Base-by-base conservation (phyloP, 2,888 invertebrate species). In the Drosophila hamatofila region DNA sequence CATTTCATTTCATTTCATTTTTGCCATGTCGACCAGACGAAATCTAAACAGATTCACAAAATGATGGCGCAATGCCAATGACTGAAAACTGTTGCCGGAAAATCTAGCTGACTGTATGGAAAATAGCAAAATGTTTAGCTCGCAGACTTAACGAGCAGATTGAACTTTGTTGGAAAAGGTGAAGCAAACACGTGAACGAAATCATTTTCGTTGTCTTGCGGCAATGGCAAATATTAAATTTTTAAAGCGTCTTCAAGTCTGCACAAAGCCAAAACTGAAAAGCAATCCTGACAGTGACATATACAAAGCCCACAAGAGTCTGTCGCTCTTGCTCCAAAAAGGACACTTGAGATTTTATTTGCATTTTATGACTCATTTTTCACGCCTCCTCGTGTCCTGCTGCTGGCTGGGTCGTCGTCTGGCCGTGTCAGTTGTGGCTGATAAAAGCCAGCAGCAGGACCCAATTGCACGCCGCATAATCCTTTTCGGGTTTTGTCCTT, bases 321-420 rank as follows among this genome's bases (percentile, higher is more conserved):
- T 44, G 64, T 37, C 23, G 37, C 54, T 51, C 21, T 56, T 21
- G 58, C 35, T 27, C 16, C 62, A 5, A 58, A 58, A 72, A 83
- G 88, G 83, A 87, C 81, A 80, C 90, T 86, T 75, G 74, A 86
- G 72, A 79, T 88, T 83, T 86, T 86, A 86, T 86, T 86, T 86
- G 90, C 90, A 90, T 86, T 86, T 86, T 86, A 86, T 86, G 87
- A 86, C 84, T 86, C 90, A 86, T 86, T 86, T 86, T 90, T 88
- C 89, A 90, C 81, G 90, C 81, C 88, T 68, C 48, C 71, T 64
- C 44, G 16, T 49, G 46, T 25, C 56, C 25, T n/a, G 49, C 6
- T 16, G n/a, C 25, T 11, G 18, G 51, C 37, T 14, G 37, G 52
- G 52, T 27, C 42, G 52, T 27, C 42, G 56, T 39, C 42, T 69